Evolutionary conservation across 2,888 invertebrate species (phyloP).

Genomic region (Perizoma flavofasciatum): DNA sequence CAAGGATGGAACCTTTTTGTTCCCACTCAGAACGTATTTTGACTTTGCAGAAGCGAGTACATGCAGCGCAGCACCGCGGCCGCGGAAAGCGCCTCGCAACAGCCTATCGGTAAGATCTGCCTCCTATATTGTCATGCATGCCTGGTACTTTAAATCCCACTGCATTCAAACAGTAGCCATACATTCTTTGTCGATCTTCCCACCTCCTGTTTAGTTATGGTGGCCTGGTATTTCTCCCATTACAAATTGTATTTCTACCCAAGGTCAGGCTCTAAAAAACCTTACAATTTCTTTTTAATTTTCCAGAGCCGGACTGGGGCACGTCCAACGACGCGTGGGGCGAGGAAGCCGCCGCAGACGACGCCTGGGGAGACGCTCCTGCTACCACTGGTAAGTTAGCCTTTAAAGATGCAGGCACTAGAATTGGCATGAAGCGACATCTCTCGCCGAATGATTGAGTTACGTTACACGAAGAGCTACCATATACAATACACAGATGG

Average conservation of each 20-base stretch:
- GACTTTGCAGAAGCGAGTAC: slow-evolving; percentile 26
- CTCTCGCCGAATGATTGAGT: too few relatives aligned
- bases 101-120: slow-evolving; percentile 53
- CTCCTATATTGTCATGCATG: background rate
- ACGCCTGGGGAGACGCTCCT: slow-evolving; percentile 66
- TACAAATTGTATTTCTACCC: too few relatives aligned
- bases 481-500: too few relatives aligned
- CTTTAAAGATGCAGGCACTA: too few relatives aligned
- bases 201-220: background rate
- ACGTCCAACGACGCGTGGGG: slow-evolving; percentile 80
- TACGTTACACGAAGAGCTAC: too few relatives aligned
- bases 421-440: too few relatives aligned
- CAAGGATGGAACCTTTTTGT: background rate
- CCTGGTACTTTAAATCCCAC: slow-evolving; percentile 4
- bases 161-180: too few relatives aligned
- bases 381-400: slow-evolving; percentile 57
- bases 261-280: too few relatives aligned
- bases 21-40: background rate
- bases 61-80: slow-evolving; percentile 61
- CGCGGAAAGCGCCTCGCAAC: slow-evolving; percentile 60
- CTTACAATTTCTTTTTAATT: background rate
- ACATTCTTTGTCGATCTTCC: background rate
- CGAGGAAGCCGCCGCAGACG: slow-evolving; percentile 58
- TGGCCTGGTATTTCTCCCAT: background rate
- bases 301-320: slow-evolving; percentile 84